A percentile compares a stretch with the other conserved stretches of the same genome.
Conservation (phyloP, 2,888 invertebrate genomes). For the Seira ritae region DNA sequence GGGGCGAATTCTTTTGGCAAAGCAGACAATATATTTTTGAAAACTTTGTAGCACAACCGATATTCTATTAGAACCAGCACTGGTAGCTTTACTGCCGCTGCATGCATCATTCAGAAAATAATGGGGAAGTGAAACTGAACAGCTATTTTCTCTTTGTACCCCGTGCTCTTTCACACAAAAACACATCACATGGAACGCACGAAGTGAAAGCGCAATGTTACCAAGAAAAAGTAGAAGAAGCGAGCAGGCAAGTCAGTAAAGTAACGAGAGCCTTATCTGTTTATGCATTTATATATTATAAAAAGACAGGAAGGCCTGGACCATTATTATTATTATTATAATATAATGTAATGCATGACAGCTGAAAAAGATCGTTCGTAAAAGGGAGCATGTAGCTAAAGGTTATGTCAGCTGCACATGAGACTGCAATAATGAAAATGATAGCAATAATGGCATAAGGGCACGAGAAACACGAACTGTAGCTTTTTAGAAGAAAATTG, state of each 20-base stretch:
- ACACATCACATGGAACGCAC: not conserved
- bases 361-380: not conserved
- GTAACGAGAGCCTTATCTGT: constrained; percentile 7
- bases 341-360: not conserved
- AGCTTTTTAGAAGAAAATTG: not conserved
- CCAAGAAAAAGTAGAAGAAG: not conserved
- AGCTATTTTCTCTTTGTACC: not conserved
- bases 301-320: not conserved
- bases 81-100: not conserved
- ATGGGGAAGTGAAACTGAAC: not conserved
- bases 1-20: not conserved
- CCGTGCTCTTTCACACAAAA: not conserved
- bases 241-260: not conserved
- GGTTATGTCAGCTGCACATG: constrained; percentile 53
- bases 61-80: not conserved
- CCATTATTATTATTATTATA: constrained; percentile 1
- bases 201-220: not conserved
- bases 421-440: constrained; percentile 55
- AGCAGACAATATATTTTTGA: not conserved
- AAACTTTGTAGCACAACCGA: not conserved
- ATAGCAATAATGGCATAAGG: constrained; percentile 46
- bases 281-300: constrained; percentile 4
- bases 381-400: not conserved
- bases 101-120: not conserved
- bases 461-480: constrained; percentile 10